Conservation (phyloP, 1,140 invertebrate species). For the Rhagoletis zephyria region DNA sequence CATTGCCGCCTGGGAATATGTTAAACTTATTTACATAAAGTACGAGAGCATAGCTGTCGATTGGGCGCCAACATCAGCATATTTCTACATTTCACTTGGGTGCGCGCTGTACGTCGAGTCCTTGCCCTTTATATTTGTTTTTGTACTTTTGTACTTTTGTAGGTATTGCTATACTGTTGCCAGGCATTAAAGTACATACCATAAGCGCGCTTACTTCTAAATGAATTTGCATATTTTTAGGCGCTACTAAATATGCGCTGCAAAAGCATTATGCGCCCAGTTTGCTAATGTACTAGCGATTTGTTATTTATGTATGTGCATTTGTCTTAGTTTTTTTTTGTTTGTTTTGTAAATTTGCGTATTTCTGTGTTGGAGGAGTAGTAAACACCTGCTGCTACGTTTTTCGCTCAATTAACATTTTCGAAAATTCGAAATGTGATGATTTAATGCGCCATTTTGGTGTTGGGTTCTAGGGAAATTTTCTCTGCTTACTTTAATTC, state of each 20-base stretch:
- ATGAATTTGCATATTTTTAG: constrained; percentile 12
- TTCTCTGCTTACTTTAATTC: no score
- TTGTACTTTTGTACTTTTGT: background rate
- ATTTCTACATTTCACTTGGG: background rate
- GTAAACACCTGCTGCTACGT: background rate
- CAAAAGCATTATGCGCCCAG: background rate
- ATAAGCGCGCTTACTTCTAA: background rate
- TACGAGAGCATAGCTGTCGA: background rate
- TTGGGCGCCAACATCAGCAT: background rate
- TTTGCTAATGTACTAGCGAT: no score
- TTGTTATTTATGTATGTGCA: background rate
- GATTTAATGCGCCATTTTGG: no score
- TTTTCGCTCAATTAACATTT: constrained; percentile 28
- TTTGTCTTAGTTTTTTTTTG: background rate
- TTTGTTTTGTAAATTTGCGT: background rate
- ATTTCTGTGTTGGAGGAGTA: no score
- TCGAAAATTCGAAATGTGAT: background rate
- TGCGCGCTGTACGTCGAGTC: background rate
- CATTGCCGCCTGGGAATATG: constrained; percentile 26
- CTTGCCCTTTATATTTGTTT: background rate
- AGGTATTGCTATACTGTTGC: background rate
- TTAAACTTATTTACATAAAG: constrained; percentile 31
- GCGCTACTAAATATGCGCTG: background rate
- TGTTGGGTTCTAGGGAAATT: no score
- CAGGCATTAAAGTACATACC: background rate